These are phyloP conservation scores for Variabilichromis moorii DNA, from an alignment of 2,113 vertebrate species.

Conservation along the genomic window DNA sequence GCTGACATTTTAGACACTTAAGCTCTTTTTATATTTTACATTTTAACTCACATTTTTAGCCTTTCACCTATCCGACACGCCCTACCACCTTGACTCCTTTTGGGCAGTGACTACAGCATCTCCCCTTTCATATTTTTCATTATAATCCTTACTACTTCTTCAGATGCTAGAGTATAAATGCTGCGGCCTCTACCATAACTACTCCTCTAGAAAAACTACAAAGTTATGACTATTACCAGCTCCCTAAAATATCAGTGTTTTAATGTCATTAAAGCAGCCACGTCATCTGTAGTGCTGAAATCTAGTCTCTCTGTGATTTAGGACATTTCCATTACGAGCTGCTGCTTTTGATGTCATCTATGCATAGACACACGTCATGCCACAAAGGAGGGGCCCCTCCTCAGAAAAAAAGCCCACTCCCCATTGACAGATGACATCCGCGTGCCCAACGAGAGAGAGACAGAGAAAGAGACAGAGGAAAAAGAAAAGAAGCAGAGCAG, in stretches of 20 bases:
- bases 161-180: accelerated
- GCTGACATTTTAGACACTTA: background rate
- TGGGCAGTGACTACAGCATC: accelerated
- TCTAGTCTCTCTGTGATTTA: background rate
- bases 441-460: constrained; percentile 42
- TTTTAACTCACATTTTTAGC: background rate
- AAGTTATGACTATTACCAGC: accelerated
- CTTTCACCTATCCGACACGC: accelerated
- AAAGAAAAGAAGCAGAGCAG: constrained; percentile 12
- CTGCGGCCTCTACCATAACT: background rate
- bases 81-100: accelerated
- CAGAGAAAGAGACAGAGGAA: background rate
- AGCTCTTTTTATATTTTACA: background rate
- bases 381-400: constrained; percentile 21
- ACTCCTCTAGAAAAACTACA: accelerated
- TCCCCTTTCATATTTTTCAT: background rate
- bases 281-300: background rate
- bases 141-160: background rate
- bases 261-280: background rate
- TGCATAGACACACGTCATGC: constrained; percentile 27
- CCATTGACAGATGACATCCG: constrained; percentile 70
- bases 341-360: constrained; percentile 28
- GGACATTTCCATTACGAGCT: background rate
- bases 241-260: background rate
- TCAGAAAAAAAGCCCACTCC: constrained; percentile 15